Conservation (phyloP, 2,797 vertebrate genomes). For the Ceyx erithaca region DNA sequence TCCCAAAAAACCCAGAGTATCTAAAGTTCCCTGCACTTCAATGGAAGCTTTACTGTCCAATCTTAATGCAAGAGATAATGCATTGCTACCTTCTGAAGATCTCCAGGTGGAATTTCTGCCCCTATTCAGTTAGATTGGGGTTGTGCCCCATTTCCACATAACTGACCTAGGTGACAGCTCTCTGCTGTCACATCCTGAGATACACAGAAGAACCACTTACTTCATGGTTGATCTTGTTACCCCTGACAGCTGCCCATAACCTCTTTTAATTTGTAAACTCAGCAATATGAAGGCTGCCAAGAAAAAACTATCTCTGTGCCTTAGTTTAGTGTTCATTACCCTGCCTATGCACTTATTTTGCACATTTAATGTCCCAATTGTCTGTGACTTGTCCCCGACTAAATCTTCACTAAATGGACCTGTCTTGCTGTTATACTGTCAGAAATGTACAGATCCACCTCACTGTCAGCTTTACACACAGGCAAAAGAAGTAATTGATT, state of each 20-base stretch:
- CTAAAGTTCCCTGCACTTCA: background rate
- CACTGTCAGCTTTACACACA: background rate
- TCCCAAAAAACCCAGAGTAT: accelerated
- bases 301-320: background rate
- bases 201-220: accelerated
- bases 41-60: background rate
- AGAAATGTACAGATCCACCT: background rate
- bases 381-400: background rate
- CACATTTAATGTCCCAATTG: background rate
- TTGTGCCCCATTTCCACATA: background rate
- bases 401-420: background rate
- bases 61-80: background rate
- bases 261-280: background rate
- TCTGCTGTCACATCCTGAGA: background rate
- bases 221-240: background rate
- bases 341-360: background rate
- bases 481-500: background rate
- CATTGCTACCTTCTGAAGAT: background rate
- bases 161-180: background rate
- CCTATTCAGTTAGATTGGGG: background rate
- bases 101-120: background rate
- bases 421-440: background rate
- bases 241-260: background rate
- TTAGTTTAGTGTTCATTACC: background rate
- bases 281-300: background rate